Percentiles rank a stretch among this genome's conserved stretches.
Evolutionary conservation across 2,797 vertebrate genomes (phyloP).

Genomic region (Triplophysa yarkandensis): DNA sequence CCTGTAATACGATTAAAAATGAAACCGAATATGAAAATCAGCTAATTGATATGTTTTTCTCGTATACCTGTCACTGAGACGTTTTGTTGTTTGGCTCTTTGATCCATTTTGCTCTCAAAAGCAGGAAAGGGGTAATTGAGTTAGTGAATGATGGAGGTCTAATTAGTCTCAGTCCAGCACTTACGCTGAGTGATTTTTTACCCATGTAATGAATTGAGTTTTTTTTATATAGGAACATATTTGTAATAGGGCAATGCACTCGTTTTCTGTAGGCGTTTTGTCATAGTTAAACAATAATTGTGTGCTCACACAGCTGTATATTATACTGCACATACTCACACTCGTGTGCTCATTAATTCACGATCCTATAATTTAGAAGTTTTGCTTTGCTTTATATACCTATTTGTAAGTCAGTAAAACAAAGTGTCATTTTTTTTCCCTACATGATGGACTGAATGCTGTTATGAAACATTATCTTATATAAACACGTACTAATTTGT

Average conservation of each 20-base stretch:
- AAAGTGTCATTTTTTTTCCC: conserved; percentile 51
- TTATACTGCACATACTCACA: not conserved
- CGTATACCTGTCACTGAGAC: conserved; percentile 27
- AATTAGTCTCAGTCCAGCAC: conserved; percentile 47
- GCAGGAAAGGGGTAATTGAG: conserved; percentile 32
- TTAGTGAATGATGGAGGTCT: conserved; percentile 35
- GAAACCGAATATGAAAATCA: conserved; percentile 15
- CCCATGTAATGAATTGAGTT: conserved; percentile 32
- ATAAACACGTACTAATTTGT: conserved; percentile 11
- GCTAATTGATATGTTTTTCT: conserved; percentile 32
- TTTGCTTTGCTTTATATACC: not conserved
- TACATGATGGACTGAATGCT: conserved; percentile 43
- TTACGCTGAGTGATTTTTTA: conserved; percentile 35
- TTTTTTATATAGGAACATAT: conserved; percentile 29
- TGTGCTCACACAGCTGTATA: not conserved
- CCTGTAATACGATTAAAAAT: conserved; percentile 16
- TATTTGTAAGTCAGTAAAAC: conserved; percentile 6
- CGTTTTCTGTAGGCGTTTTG: conserved; percentile 8
- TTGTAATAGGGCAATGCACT: conserved; percentile 19
- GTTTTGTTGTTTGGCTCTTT: conserved; percentile 30
- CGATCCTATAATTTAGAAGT: not conserved
- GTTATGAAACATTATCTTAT: conserved; percentile 33
- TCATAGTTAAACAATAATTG: conserved; percentile 34
- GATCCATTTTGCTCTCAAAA: conserved; percentile 36
- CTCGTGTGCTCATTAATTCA: not conserved